Conservation (phyloP, 35 echinoderm and acorn worm species). For the Holothuria glaberrima region DNA sequence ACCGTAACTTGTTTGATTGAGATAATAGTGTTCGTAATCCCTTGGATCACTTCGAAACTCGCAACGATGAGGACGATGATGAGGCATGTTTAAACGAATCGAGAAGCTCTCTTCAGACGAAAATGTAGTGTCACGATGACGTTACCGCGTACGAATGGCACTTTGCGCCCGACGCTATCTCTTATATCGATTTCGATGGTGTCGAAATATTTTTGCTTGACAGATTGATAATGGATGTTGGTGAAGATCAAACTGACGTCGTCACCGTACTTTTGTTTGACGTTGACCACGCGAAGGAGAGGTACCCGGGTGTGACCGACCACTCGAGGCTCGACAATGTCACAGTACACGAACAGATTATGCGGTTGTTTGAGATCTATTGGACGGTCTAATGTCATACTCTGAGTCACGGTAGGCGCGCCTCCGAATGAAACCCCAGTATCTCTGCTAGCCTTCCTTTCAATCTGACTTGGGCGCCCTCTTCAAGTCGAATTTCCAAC, state of each 20-base stretch:
- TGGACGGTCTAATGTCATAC: neutral
- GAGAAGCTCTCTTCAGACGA: too few relatives aligned
- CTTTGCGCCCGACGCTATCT: too few relatives aligned
- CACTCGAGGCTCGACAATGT: conserved; percentile 29
- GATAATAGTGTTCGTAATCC: too few relatives aligned
- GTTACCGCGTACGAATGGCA: too few relatives aligned
- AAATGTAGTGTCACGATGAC: too few relatives aligned
- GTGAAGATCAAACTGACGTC: neutral
- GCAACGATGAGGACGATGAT: too few relatives aligned
- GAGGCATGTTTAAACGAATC: too few relatives aligned
- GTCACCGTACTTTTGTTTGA: conserved; percentile 9
- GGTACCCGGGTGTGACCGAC: conserved; percentile 26
- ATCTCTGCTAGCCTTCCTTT: neutral
- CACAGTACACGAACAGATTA: conserved; percentile 21
- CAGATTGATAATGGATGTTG: conserved; percentile 1
- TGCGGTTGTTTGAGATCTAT: conserved; percentile 11
- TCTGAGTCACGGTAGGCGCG: neutral
- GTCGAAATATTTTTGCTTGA: conserved; percentile 40
- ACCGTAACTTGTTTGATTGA: too few relatives aligned
- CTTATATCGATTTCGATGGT: too few relatives aligned
- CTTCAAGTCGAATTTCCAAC: neutral
- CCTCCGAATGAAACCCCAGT: neutral
- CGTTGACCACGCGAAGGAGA: conserved; percentile 2
- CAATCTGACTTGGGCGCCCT: neutral
- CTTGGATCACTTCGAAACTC: too few relatives aligned